These are phyloP conservation scores for Psilopsiagon aurifrons DNA, from an alignment of 2,113 vertebrate genomes.

Conservation along the genomic window DNA sequence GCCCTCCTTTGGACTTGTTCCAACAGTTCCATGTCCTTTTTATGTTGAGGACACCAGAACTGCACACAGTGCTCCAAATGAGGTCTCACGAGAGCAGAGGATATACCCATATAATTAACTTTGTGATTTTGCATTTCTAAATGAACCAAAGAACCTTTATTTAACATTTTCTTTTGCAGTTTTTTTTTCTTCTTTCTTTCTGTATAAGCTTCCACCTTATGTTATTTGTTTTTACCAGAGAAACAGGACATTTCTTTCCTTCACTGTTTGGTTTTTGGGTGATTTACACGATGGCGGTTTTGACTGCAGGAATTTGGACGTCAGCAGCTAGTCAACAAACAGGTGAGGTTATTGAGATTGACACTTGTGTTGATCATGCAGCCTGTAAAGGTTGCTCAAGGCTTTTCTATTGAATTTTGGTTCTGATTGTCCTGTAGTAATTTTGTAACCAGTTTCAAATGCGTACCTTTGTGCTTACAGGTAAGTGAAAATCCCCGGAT, in stretches of 20 bases:
- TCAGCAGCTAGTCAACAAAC: conserved; percentile 27
- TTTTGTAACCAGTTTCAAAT: neutral
- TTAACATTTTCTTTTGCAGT: neutral
- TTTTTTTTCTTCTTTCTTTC: neutral
- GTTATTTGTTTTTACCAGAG: neutral
- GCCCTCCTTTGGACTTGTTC: too few species aligned
- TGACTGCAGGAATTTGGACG: neutral
- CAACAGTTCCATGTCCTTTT: too few species aligned
- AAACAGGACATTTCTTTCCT: neutral
- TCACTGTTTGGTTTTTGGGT: neutral
- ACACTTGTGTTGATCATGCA: neutral
- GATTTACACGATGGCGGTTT: neutral
- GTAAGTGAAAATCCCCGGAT: neutral
- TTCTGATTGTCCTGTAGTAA: neutral
- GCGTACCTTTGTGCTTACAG: neutral
- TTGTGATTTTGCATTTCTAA: neutral
- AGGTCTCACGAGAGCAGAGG: too few species aligned
- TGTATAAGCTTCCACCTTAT: neutral
- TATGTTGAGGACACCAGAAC: too few species aligned
- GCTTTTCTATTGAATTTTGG: neutral
- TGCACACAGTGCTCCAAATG: too few species aligned
- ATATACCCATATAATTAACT: neutral
- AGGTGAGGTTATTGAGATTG: neutral
- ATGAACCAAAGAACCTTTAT: neutral
- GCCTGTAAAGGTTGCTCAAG: neutral